Evolutionary conservation across 2,797 vertebrate species (phyloP), one percentile per base, ranked within the genome.

Genomic region (Spinus pinus): DNA sequence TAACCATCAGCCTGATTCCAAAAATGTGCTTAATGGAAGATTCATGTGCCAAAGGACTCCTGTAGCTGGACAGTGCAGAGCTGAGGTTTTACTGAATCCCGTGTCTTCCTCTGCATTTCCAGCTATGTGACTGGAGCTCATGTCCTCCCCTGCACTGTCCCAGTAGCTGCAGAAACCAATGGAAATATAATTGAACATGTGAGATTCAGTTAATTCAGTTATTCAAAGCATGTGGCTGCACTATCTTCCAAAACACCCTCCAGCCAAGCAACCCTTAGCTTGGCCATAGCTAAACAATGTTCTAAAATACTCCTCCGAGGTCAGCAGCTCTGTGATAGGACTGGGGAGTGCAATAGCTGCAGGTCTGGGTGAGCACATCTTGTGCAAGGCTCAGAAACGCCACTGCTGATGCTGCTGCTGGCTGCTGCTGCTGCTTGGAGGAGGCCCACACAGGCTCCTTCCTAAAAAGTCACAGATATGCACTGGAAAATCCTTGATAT

Each of bases 401-500:
- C 12, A 4, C 72, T 88, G 80, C 44, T 0, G 1, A 80, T 44
- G n/a, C 10, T 1, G 1, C 39, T 85, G 44, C 75, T 87, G 87
- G 47, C 64, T 42, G 41, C 41, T 81, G 42, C 46, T 0, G 0
- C 61, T 50, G 51, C 51, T 39, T 14, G 3, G 23, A 61, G 31
- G 23, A 50, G 93, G 5, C 70, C 49, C 73, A 20, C 30, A 1
- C 4, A 71, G 35, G 19, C 54, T 75, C 5, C 1, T 83, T 93
- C 65, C 84, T 88, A 62, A 92, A 93, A 95, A 88, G 80, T 78
- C 49, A 91, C 35, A 56, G 75, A 93, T 88, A 93, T 0, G 1
- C 47, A 33, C 54, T 93, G 96, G 95, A 95, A 96, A 94, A 94
- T 58, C 77, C 70, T 51, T 72, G 42, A 22, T 90, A 88, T 75